These are phyloP conservation scores for Poecilobothrus nobilitatus DNA, from an alignment of 2,888 invertebrate genomes.

Conservation along the genomic window DNA sequence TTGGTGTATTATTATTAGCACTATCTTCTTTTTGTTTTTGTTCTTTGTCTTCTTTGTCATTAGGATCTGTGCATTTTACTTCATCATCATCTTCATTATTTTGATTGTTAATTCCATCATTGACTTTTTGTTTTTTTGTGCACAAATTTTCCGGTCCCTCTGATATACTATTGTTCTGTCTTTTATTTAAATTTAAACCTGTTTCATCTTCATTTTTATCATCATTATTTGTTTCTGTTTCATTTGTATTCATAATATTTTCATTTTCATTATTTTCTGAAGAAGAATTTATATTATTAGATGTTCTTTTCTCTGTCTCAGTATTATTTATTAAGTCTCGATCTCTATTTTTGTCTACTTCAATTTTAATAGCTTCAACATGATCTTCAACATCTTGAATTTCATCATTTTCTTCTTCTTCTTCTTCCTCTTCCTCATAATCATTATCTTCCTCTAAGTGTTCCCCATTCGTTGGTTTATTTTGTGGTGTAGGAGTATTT, in stretches of 20 bases:
- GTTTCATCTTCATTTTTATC: conserved; percentile 31
- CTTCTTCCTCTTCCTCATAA: conserved; percentile 29
- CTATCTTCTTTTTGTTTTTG: not conserved
- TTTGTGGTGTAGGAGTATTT: conserved; percentile 25
- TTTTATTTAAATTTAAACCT: conserved; percentile 2
- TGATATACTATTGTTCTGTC: conserved; percentile 22
- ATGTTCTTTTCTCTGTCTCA: not conserved
- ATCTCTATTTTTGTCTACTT: not conserved
- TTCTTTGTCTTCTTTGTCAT: not conserved
- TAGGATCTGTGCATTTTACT: not conserved
- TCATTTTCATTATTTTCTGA: not conserved
- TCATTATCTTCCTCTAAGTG: conserved; percentile 24
- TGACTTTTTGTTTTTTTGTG: conserved; percentile 31
- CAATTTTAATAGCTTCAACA: conserved; percentile 9
- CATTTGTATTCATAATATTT: conserved; percentile 28
- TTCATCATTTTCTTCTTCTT: conserved; percentile 25
- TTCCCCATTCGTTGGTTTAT: conserved; percentile 22
- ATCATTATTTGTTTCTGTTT: conserved; percentile 34
- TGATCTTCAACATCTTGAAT: conserved; percentile 10
- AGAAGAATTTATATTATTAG: not conserved
- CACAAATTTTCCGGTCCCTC: conserved; percentile 44
- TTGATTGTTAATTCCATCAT: conserved; percentile 20
- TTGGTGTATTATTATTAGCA: conserved; percentile 32
- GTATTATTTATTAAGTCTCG: not conserved
- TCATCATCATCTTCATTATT: conserved; percentile 23